Percentiles rank a stretch among this genome's conserved stretches.
phyloP scores from a whole-genome alignment of 1,140 invertebrate species.

The Chlorops oryzae region DNA sequence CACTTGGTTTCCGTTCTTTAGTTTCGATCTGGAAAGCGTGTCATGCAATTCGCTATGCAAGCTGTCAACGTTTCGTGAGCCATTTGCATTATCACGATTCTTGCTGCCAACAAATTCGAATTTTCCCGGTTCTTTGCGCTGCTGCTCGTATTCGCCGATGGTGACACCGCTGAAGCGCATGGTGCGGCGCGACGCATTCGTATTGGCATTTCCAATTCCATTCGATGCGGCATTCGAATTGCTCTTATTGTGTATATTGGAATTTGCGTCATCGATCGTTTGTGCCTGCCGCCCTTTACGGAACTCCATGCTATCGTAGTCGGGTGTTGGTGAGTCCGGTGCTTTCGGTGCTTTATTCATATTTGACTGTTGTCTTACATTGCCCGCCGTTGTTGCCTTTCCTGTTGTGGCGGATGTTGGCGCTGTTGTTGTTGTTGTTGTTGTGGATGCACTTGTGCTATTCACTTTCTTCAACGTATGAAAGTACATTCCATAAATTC shows the following conservation, averaged over 20 bases:
- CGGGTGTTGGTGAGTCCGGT: conserved; percentile 54
- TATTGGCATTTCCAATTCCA: conserved; percentile 46
- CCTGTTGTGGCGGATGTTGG: conserved; percentile 1
- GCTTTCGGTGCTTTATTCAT: conserved; percentile 37
- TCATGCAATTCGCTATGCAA: conserved; percentile 65
- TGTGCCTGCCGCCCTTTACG: conserved; percentile 21
- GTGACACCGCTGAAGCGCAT: conserved; percentile 55
- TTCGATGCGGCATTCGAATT: conserved; percentile 39
- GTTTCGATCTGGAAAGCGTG: conserved; percentile 66
- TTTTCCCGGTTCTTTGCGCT: conserved; percentile 58
- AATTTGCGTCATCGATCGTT: conserved; percentile 21
- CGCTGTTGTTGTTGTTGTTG: conserved; percentile 10
- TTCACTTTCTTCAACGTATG: no score
- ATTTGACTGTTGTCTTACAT: conserved; percentile 8
- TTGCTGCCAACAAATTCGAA: conserved; percentile 62
- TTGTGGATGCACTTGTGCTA: conserved; percentile 9
- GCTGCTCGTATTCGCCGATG: conserved; percentile 60
- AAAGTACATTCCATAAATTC: no score
- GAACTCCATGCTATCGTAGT: conserved; percentile 49
- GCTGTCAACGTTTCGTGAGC: conserved; percentile 57
- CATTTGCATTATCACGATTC: conserved; percentile 35
- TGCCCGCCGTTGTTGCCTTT: not conserved
- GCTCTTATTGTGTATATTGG: conserved; percentile 14
- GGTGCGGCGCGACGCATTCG: conserved; percentile 50
- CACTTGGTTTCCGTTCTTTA: conserved; percentile 31